These are phyloP conservation scores for Junonia oenone DNA, from an alignment of 2,888 invertebrate species.

Conservation along the genomic window DNA sequence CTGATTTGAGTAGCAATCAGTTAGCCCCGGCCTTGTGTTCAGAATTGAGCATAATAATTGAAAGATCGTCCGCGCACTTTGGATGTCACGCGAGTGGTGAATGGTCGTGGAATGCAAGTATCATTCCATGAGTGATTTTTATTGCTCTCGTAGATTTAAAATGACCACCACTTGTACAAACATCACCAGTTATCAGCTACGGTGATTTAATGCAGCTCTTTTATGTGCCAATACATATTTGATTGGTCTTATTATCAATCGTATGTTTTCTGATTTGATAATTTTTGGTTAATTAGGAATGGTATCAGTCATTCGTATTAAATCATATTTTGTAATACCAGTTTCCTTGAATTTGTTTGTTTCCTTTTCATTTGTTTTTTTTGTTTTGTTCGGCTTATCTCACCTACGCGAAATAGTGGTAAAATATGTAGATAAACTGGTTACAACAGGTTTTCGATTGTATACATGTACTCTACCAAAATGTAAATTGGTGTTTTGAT, in stretches of 20 bases:
- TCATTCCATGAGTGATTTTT: conserved; percentile 19
- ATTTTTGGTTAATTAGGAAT: not conserved
- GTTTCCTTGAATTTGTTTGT: not conserved
- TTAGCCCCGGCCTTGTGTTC: conserved; percentile 55
- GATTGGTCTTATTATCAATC: not conserved
- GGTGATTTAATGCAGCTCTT: not conserved
- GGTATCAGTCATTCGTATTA: not conserved
- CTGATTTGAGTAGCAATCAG: conserved; percentile 51
- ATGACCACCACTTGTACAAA: not conserved
- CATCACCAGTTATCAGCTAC: not conserved
- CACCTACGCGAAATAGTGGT: conserved; percentile 31
- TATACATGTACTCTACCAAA: conserved; percentile 3
- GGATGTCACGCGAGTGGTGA: conserved; percentile 40
- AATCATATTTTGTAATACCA: not conserved
- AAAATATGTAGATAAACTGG: conserved; percentile 32
- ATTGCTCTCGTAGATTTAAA: conserved; percentile 16
- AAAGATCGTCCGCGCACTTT: conserved; percentile 49
- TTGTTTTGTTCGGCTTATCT: not conserved
- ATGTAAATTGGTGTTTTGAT: not conserved
- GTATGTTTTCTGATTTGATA: not conserved
- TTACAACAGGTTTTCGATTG: conserved; percentile 23
- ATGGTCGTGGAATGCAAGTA: conserved; percentile 23
- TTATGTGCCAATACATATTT: not conserved
- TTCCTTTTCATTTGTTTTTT: not conserved
- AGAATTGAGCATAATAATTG: conserved; percentile 69